A percentile compares a stretch with the other conserved stretches of the same genome.
These are phyloP conservation scores for Myocastor coypus DNA, from an alignment of 2,113 vertebrate species.

Conservation along the genomic window DNA sequence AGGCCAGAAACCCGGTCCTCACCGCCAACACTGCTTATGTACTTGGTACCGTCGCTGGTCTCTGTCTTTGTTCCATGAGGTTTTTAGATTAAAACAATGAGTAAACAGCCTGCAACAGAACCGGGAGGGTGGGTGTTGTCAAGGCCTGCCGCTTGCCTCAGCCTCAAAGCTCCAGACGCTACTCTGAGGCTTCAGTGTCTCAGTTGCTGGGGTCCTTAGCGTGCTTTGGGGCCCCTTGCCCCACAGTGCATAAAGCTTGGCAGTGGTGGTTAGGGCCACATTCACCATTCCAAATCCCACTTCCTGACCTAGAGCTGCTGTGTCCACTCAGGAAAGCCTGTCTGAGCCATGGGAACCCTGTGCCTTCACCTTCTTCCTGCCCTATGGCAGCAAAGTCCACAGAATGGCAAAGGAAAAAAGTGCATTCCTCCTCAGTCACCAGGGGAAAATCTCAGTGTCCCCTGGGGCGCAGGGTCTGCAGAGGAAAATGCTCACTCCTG, in stretches of 20 bases:
- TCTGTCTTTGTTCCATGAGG: not conserved
- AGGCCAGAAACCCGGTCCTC: not conserved
- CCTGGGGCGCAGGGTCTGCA: fast-evolving
- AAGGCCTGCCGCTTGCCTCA: not conserved
- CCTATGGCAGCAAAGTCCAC: not conserved
- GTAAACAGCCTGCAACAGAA: not conserved
- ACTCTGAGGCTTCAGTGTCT: not conserved
- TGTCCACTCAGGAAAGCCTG: not conserved
- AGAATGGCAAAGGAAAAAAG: not conserved
- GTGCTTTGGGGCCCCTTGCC: not conserved
- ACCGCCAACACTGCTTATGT: not conserved
- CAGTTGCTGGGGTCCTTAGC: not conserved
- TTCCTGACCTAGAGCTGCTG: constrained; percentile 19
- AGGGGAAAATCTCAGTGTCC: not conserved
- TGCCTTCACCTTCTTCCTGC: not conserved
- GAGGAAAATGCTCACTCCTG: not conserved
- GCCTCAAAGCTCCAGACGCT: not conserved
- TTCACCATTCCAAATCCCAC: not conserved
- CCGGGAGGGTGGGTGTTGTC: not conserved
- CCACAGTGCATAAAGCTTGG: not conserved
- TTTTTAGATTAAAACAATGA: constrained; percentile 17
- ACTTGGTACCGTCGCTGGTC: not conserved
- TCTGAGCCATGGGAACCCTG: not conserved
- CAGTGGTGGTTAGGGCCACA: not conserved
- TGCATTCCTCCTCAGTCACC: not conserved